phyloP scores from a whole-genome alignment of 2,888 invertebrate species.

The Formica aserva region DNA sequence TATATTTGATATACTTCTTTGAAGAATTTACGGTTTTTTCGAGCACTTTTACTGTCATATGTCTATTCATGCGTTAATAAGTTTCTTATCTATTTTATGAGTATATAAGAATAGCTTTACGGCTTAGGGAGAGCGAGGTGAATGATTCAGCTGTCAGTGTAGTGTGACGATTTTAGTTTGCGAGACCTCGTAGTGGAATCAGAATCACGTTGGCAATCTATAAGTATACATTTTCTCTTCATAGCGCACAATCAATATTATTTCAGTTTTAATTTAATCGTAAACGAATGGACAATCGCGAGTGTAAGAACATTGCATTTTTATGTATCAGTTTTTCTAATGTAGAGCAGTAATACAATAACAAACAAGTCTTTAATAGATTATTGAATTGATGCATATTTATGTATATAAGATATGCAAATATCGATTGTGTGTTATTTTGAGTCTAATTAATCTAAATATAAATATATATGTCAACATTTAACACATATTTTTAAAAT shows the following conservation, averaged over 20 bases:
- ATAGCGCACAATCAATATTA: not conserved
- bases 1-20: slow-evolving; percentile 14
- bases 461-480: not conserved
- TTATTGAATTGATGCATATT: not conserved
- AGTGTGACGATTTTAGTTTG: slow-evolving; percentile 29
- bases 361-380: not conserved
- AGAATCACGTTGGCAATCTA: not conserved
- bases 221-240: not conserved
- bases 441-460: not conserved
- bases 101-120: slow-evolving; percentile 73
- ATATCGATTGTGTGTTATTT: not conserved
- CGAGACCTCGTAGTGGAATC: not conserved
- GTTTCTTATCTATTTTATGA: slow-evolving; percentile 72
- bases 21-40: slow-evolving; percentile 26
- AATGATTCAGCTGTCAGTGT: slow-evolving; percentile 42
- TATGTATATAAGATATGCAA: not conserved
- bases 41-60: slow-evolving; percentile 25
- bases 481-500: not conserved
- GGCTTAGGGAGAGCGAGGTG: slow-evolving; percentile 58
- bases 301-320: not conserved
- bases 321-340: not conserved
- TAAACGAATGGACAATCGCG: not conserved
- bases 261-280: slow-evolving; percentile 12
- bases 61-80: slow-evolving; percentile 73
- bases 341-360: not conserved